Percentiles rank a stretch among this genome's conserved stretches.
phyloP scores from a whole-genome alignment of 2,113 vertebrate genomes.

The Lycocorax pyrrhopterus region DNA sequence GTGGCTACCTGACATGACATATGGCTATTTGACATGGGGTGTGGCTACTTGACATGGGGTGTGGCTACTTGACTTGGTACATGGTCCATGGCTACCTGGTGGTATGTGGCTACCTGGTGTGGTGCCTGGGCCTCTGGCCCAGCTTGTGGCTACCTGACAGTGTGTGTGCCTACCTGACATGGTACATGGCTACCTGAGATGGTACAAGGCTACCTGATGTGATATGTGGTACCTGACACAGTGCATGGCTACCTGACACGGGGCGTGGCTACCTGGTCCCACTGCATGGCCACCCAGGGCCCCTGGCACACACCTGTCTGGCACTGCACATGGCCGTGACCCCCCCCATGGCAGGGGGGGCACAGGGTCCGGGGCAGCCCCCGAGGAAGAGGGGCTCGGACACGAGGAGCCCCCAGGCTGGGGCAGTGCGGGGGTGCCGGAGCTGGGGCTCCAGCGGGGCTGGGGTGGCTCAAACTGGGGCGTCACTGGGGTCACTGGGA shows the following conservation, averaged over 20 bases:
- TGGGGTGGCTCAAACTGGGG: not conserved
- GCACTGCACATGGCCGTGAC: accelerated
- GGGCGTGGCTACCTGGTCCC: not conserved
- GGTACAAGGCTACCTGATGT: not conserved
- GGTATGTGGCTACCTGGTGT: not conserved
- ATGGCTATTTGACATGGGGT: not conserved
- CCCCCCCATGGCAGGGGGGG: not conserved
- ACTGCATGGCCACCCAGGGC: not conserved
- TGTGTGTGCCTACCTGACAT: not conserved
- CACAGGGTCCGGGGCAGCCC: not conserved
- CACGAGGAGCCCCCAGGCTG: not conserved
- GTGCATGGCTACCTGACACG: not conserved
- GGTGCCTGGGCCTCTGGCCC: too few relatives aligned
- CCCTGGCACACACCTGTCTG: not conserved
- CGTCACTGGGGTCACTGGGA: not conserved
- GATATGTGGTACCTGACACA: not conserved
- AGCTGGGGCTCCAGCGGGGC: not conserved
- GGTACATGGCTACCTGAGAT: not conserved
- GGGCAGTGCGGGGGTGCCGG: not conserved
- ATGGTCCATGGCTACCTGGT: not conserved
- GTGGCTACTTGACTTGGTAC: not conserved
- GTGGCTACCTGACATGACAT: not conserved
- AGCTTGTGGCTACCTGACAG: not conserved
- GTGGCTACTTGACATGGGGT: not conserved
- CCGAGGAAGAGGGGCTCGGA: not conserved